Base-by-base conservation (phyloP, 2,113 vertebrate genomes). In the Micronycteris hirsuta region DNA sequence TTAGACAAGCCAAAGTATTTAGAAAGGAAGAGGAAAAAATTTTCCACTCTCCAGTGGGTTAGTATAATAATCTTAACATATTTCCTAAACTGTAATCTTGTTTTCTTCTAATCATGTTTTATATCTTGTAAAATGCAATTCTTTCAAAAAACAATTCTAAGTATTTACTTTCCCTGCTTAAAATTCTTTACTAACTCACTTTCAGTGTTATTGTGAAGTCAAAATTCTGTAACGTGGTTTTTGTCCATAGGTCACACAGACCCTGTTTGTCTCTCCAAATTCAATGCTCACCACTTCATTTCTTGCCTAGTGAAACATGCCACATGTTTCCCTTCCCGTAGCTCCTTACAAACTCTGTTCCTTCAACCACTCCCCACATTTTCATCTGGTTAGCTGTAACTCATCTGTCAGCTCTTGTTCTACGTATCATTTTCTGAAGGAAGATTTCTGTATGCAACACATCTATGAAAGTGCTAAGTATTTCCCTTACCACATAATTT, bases 301-400 rank as follows among this genome's bases (percentile, higher is more conserved):
- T 93, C 28, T 65, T 82, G 8, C 3, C 8, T 19, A 71, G 0
- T 85, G 15, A 81, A 90, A 67, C 13, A 31, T 67, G 12, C 2
- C 4, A 43, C 0, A 0, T 20, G 1, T 61, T 77, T 3, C 65
- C 28, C 1, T 80, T 91, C 7, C 43, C 36, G 7, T 3, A 33
- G 4, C 1, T 93, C 33, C 91, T 84, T 70, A 74, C 0, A 83
- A 43, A 70, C 81, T 31, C 4, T 89, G 13, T 73, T 73, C 8
- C 58, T 71, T 28, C 67, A 86, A 76, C 3, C 2, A 61, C 1
- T 82, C 9, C 19, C 16, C 2, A 10, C 24, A 24, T 83, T 83
- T 91, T 91, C 16, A 83, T 67, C 17, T 61, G 16, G 5, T 41
- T 81, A 84, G 19, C 10, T 83, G 16, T 41, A 36, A 52, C 1